Percentiles rank a stretch among this genome's conserved stretches.
These are phyloP conservation scores for Ctena decussata DNA, from an alignment of 2,888 invertebrate genomes.

Conservation along the genomic window DNA sequence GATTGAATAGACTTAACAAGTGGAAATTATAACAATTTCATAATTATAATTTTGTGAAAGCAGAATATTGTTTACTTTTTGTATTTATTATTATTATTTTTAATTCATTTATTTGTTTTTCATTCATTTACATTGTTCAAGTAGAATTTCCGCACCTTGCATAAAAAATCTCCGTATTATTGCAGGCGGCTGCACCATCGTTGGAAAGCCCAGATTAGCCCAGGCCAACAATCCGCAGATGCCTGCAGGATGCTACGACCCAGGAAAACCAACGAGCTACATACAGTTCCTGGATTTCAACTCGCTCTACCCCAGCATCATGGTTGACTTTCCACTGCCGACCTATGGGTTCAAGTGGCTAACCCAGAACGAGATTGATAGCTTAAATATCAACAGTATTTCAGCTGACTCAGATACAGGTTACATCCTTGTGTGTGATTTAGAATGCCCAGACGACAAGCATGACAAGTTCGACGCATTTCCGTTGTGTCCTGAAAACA, in stretches of 20 bases:
- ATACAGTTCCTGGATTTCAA: constrained; percentile 21
- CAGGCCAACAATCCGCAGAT: constrained; percentile 18
- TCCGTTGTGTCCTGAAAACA: neutral
- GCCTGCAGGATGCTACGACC: neutral
- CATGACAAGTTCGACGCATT: too few relatives aligned
- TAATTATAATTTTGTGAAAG: too few relatives aligned
- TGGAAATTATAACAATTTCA: too few relatives aligned
- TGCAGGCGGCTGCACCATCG: constrained; percentile 22
- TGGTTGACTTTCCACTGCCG: neutral
- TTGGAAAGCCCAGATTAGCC: constrained; percentile 6
- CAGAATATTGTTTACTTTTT: too few relatives aligned
- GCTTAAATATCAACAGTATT: neutral
- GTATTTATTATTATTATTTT: too few relatives aligned
- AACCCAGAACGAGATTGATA: constrained; percentile 2
- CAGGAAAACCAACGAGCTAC: neutral
- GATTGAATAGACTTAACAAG: too few relatives aligned
- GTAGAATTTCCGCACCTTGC: too few relatives aligned
- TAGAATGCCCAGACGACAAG: too few relatives aligned
- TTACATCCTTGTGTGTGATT: constrained; percentile 18
- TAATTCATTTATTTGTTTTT: too few relatives aligned
- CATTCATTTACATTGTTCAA: too few relatives aligned
- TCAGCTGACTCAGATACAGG: constrained; percentile 18
- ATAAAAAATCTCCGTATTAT: neutral
- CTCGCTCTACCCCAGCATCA: constrained; percentile 11
- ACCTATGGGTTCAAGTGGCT: constrained; percentile 16